Evolutionary conservation across 2,113 vertebrate genomes (phyloP), one percentile per base, ranked within the genome.

Genomic region (Corythoichthys haematopterus): DNA sequence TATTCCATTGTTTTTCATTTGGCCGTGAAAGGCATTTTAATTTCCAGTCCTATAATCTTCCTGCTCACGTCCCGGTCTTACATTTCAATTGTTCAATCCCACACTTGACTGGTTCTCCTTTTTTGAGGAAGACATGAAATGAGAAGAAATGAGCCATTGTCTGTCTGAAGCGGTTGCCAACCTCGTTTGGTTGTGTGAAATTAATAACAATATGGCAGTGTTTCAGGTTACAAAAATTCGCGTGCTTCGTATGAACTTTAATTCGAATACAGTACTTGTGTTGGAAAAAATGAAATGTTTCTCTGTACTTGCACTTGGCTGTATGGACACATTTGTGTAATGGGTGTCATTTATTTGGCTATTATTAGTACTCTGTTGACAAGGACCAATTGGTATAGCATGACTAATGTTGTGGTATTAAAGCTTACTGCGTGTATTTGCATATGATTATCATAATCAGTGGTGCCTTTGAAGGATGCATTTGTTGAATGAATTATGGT

Each of bases 81-180:
- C 64, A 60, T 70, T 66, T 46, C 68, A 65, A 67, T 67, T 71
- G 52, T 55, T 72, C 53, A 15, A 55, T 52, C 50, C 55, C 63
- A 63, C 3, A 1, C 60, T 38, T 62, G 33, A 14, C n/a, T 16
- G 40, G n/a, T 73, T 63, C 67, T 55, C 52, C 9, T 13, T 3
- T 50, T 50, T 50, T 43, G 28, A n/a, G 66, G 28, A 72, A 55
- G 37, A 60, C 9, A n/a, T n/a, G 38, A 43, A 43, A 61, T n/a
- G 9, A 61, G 9, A 40, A 43, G 7, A 7, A 15, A 61, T 20
- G 6, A 11, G n/a, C 10, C 9, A 14, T 50, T 50, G 47, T 14
- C 47, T 50, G 50, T 52, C 33, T 58, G 35, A 2, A 3, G 13
- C 36, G 6, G 15, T 59, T 59, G 7, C 10, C 36, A 10, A 20